phyloP scores from a whole-genome alignment of 2,797 vertebrate genomes.

The Mareca strepera region DNA sequence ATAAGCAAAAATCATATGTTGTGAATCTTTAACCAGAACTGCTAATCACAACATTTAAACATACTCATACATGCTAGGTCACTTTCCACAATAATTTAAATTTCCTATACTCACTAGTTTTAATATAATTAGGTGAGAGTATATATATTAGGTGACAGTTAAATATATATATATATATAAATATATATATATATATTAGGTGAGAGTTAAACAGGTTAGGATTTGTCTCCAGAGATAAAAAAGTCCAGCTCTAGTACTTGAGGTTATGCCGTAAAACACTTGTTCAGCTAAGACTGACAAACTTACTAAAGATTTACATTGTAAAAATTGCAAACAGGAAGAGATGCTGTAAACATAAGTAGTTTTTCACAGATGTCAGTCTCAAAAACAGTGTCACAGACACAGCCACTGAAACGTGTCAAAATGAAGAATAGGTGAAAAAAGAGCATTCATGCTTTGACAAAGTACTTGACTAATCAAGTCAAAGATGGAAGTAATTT shows the following conservation, averaged over 20 bases:
- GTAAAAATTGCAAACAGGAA: not conserved
- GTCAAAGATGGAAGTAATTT: not conserved
- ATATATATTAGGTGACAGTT: not conserved
- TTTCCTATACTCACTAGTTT: not conserved
- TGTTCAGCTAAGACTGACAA: not conserved
- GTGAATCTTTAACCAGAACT: not conserved
- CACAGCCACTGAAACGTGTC: not conserved
- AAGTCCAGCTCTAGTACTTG: not conserved
- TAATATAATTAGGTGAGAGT: not conserved
- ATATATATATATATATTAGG: too few species aligned
- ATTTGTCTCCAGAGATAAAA: not conserved
- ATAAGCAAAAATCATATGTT: not conserved
- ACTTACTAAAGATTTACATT: not conserved
- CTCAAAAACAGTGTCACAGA: not conserved
- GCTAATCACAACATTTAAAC: not conserved
- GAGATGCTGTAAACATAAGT: not conserved
- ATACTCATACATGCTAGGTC: not conserved
- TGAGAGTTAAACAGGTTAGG: not conserved
- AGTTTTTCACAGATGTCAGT: conserved; percentile 26
- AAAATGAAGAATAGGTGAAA: conserved; percentile 28
- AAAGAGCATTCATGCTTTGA: not conserved
- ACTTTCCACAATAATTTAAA: not conserved
- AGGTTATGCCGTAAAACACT: not conserved
- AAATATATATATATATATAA: not conserved
- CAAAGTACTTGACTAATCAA: conserved; percentile 6